Evolutionary conservation across 2,797 vertebrate species (phyloP).

Genomic region (Myotis daubentonii): DNA sequence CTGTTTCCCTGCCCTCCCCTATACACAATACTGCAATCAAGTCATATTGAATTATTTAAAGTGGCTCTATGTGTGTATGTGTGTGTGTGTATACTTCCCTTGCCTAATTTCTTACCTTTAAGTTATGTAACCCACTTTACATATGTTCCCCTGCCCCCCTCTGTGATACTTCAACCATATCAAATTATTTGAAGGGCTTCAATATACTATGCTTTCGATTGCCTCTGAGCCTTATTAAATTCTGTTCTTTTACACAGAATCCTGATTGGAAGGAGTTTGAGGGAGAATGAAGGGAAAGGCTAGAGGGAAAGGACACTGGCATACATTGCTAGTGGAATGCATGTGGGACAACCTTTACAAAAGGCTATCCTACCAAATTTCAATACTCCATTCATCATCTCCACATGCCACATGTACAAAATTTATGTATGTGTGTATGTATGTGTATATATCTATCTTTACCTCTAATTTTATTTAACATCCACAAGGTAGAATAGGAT

Average conservation of each 20-base stretch:
- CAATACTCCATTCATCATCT: not conserved
- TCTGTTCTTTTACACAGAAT: constrained; percentile 17
- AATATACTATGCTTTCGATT: not conserved
- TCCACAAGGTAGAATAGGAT: not conserved
- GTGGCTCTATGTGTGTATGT: not conserved
- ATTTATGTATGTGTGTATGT: not conserved
- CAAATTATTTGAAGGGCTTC: constrained; percentile 5
- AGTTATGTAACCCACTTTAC: not conserved
- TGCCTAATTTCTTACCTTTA: not conserved
- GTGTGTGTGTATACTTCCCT: not conserved
- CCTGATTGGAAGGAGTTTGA: not conserved
- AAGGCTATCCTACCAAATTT: not conserved
- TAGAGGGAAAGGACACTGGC: not conserved
- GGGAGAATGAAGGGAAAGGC: not conserved
- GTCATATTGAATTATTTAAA: not conserved
- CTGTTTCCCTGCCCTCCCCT: not conserved
- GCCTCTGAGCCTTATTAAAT: not conserved
- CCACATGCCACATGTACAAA: not conserved
- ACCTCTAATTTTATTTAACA: not conserved
- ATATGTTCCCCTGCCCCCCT: not conserved
- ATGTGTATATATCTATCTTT: not conserved
- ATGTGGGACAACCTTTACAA: not conserved
- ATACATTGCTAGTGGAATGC: not conserved
- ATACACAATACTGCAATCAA: not conserved
- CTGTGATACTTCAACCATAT: not conserved